Percentiles rank a stretch among this genome's conserved stretches.
Evolutionary conservation across 2,113 vertebrate genomes (phyloP).

Genomic region (Erythrolamprus reginae): DNA sequence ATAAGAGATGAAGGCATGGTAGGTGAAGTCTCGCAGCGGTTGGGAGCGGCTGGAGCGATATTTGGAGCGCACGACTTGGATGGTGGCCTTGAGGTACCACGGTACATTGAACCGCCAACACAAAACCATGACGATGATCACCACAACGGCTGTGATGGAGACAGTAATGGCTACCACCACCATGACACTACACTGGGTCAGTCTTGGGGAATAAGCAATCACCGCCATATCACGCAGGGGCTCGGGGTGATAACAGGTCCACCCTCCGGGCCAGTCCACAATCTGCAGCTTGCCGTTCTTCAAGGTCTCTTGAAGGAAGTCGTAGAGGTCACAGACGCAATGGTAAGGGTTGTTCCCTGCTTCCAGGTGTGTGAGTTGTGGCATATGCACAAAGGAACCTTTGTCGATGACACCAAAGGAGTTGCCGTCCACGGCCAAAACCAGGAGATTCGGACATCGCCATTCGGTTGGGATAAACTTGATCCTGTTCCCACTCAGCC

Average conservation of each 20-base stretch:
- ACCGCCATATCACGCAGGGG: constrained; percentile 66
- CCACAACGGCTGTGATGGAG: constrained; percentile 58
- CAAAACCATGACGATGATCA: constrained; percentile 48
- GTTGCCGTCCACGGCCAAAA: constrained; percentile 75
- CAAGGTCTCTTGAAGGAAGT: constrained; percentile 69
- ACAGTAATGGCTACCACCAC: constrained; percentile 71
- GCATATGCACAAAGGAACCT: constrained; percentile 73
- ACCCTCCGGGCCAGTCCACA: constrained; percentile 75
- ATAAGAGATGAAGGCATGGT: constrained; percentile 85
- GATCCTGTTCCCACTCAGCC: constrained; percentile 79
- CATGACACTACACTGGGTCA: constrained; percentile 70
- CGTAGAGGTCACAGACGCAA: constrained; percentile 79
- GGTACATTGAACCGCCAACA: constrained; percentile 75
- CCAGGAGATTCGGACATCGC: constrained; percentile 60
- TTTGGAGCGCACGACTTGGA: constrained; percentile 68
- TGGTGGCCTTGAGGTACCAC: constrained; percentile 78
- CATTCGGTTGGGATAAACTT: constrained; percentile 79
- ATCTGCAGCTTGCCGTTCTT: constrained; percentile 57
- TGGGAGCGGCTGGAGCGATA: constrained; percentile 62
- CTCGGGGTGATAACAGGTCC: constrained; percentile 78
- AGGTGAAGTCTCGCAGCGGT: constrained; percentile 34
- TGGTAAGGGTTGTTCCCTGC: constrained; percentile 85
- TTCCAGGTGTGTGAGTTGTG: constrained; percentile 52
- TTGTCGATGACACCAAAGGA: constrained; percentile 75
- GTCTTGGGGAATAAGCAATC: constrained; percentile 62